Evolutionary conservation across 2,113 vertebrate species (phyloP).

Genomic region (Galbula dea): DNA sequence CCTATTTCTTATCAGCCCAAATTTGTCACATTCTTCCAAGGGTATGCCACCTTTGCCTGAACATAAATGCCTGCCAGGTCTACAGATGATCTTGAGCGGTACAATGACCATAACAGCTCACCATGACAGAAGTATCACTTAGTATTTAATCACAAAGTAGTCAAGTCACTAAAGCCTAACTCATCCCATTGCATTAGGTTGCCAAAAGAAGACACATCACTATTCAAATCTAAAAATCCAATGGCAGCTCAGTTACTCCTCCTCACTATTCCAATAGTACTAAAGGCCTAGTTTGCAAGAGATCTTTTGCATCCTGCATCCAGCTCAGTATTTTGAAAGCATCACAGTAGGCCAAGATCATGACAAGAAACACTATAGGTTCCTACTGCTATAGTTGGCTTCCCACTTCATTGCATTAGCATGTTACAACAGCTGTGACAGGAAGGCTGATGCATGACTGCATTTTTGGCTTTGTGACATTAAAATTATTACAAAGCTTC

Average conservation of each 20-base stretch:
- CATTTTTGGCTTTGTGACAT: neutral
- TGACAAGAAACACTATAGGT: fast-evolving
- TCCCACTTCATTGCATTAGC: neutral
- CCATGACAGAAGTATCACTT: neutral
- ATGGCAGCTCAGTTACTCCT: neutral
- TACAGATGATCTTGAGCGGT: neutral
- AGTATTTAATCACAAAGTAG: neutral
- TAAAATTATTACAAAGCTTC: neutral
- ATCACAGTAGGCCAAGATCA: neutral
- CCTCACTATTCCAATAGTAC: neutral
- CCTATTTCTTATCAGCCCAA: neutral
- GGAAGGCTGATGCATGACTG: neutral
- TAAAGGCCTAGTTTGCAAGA: neutral
- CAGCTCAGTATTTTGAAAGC: neutral
- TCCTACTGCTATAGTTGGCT: neutral
- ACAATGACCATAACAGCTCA: fast-evolving
- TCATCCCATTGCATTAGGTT: neutral
- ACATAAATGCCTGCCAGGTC: neutral
- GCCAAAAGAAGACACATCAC: neutral
- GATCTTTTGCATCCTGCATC: neutral
- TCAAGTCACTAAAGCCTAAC: neutral
- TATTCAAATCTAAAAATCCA: neutral
- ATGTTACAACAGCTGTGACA: neutral
- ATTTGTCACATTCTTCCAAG: neutral
- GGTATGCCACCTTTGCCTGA: neutral